A percentile compares a stretch with the other conserved stretches of the same genome.
These are phyloP conservation scores for Gorsachius goisagi DNA, from an alignment of 2,113 vertebrate species.

Conservation along the genomic window DNA sequence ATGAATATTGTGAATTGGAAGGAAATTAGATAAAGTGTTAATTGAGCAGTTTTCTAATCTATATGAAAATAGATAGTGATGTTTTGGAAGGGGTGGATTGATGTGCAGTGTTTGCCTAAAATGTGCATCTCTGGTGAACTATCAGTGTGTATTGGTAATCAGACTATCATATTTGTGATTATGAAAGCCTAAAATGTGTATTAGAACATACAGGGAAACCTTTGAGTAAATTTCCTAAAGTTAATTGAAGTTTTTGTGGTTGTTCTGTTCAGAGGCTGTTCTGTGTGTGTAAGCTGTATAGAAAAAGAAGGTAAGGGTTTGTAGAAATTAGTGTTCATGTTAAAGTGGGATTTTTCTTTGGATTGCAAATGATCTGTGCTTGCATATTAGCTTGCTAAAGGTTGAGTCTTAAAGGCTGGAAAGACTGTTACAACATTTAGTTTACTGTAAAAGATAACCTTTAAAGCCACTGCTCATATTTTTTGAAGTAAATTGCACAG, in stretches of 20 bases:
- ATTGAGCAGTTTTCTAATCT: background rate
- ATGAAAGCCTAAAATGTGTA: background rate
- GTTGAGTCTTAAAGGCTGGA: background rate
- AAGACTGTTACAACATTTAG: background rate
- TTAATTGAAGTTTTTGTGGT: background rate
- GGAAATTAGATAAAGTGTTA: background rate
- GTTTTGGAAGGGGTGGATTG: background rate
- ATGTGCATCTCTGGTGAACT: background rate
- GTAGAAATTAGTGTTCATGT: background rate
- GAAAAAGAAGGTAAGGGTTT: background rate
- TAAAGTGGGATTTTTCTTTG: background rate
- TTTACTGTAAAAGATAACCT: background rate
- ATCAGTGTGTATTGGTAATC: background rate
- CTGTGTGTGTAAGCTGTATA: background rate
- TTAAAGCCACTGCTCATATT: background rate
- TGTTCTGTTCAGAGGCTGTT: background rate
- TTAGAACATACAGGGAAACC: background rate
- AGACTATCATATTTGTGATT: background rate
- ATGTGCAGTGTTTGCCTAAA: background rate
- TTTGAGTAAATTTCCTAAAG: background rate
- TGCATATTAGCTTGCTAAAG: background rate
- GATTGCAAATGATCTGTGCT: background rate
- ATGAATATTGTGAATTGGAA: background rate
- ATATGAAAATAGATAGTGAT: background rate
- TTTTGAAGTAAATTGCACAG: background rate